Conservation (phyloP, 2,888 invertebrate genomes). For the Theretra japonica region DNA sequence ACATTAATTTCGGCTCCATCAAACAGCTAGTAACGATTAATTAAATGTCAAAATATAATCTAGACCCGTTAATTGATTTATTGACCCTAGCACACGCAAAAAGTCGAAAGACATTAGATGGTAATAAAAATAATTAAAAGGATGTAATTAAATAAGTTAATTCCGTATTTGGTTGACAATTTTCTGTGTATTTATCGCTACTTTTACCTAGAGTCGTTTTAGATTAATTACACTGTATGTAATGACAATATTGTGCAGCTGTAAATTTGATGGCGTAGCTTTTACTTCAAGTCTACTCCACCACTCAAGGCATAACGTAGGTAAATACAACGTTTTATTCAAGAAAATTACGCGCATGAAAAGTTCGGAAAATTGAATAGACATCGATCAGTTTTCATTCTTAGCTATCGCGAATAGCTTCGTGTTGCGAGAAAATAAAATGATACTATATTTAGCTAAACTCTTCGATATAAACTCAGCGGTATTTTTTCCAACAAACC, state of each 20-base stretch:
- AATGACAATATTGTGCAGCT: no score
- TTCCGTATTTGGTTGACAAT: background rate
- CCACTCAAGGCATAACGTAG: no score
- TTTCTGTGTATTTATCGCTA: background rate
- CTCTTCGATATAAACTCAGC: background rate
- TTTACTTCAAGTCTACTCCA: no score
- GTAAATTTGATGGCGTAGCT: no score
- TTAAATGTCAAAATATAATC: slow-evolving; percentile 14
- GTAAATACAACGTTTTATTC: no score
- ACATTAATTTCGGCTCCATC: slow-evolving; percentile 5
- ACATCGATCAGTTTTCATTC: no score
- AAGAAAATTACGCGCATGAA: no score
- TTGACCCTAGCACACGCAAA: background rate
- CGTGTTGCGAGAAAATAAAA: no score
- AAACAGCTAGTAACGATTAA: background rate
- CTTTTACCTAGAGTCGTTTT: background rate
- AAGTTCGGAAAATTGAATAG: no score
- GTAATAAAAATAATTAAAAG: slow-evolving; percentile 20
- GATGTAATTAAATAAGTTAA: background rate
- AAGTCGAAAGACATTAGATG: background rate
- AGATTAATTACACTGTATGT: no score
- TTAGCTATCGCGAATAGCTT: no score
- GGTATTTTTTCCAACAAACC: background rate
- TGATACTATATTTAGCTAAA: no score
- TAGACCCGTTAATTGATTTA: slow-evolving; percentile 19